Conservation (phyloP, 2,797 vertebrate species). For the Amblyopsis hoosieri region DNA sequence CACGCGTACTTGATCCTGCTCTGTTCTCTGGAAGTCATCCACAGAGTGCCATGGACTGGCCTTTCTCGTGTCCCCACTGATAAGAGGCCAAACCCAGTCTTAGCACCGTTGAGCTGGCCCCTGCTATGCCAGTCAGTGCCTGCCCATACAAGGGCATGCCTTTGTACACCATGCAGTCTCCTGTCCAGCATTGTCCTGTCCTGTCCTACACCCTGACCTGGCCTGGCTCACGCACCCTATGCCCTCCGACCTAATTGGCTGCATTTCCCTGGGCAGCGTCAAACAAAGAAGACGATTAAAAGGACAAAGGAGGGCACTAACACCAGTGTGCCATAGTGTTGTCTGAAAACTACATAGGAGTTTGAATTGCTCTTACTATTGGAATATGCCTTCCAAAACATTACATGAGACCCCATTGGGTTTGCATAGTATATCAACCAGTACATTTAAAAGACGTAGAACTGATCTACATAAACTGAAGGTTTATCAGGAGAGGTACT, state of each 20-base stretch:
- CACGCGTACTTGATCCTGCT: conserved; percentile 43
- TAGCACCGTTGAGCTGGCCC: conserved; percentile 55
- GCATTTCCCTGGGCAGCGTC: conserved; percentile 29
- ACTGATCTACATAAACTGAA: no score
- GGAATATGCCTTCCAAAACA: no score
- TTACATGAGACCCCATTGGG: no score
- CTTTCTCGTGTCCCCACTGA: conserved; percentile 59
- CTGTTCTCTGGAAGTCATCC: conserved; percentile 71
- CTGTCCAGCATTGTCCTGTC: conserved; percentile 51
- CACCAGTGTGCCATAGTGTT: not conserved
- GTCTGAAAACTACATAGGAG: no score
- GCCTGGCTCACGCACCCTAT: conserved; percentile 44
- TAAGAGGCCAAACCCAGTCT: conserved; percentile 57
- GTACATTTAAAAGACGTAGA: no score
- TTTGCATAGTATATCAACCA: no score
- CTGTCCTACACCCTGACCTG: conserved; percentile 50
- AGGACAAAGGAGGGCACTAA: conserved; percentile 18
- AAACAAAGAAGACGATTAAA: conserved; percentile 25
- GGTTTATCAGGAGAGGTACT: no score
- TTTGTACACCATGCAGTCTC: conserved; percentile 56
- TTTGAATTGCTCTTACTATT: no score
- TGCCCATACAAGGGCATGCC: conserved; percentile 75
- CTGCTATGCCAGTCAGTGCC: conserved; percentile 71
- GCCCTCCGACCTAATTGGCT: conserved; percentile 45
- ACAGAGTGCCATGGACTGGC: conserved; percentile 62